Conservation (phyloP, 2,113 vertebrate genomes). For the Atherinomorus stipes region DNA sequence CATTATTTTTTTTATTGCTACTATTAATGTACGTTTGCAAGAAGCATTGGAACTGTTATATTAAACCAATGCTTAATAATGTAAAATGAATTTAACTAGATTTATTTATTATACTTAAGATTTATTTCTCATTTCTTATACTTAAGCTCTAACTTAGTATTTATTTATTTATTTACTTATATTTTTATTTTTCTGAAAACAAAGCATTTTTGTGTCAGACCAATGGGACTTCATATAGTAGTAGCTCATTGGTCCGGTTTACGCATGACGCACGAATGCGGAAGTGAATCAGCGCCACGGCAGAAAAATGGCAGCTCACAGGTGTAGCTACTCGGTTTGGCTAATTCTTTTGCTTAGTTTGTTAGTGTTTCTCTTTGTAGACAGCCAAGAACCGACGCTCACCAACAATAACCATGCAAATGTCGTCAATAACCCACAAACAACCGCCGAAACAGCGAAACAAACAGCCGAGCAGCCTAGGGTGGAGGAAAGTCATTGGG, state of each 20-base stretch:
- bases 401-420: background rate
- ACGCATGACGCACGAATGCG: slow-evolving; percentile 47
- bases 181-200: slow-evolving; percentile 45
- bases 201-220: slow-evolving; percentile 38
- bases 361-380: background rate
- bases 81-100: no score
- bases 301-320: slow-evolving; percentile 76
- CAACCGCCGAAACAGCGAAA: background rate
- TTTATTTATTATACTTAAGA: no score
- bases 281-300: slow-evolving; percentile 49
- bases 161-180: no score
- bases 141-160: no score
- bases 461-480: background rate
- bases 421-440: background rate
- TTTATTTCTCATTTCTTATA: no score
- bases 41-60: no score
- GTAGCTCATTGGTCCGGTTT: slow-evolving; percentile 59
- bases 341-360: slow-evolving; percentile 45
- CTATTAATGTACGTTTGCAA: no score
- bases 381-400: slow-evolving; percentile 18
- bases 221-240: slow-evolving; percentile 10
- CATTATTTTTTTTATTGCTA: no score
- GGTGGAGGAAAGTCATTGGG: slow-evolving; percentile 61
- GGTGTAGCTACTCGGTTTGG: slow-evolving; percentile 15
- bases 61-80: no score